These are phyloP conservation scores for Tetranychus truncatus DNA, from an alignment of 2,888 invertebrate species.

Conservation along the genomic window DNA sequence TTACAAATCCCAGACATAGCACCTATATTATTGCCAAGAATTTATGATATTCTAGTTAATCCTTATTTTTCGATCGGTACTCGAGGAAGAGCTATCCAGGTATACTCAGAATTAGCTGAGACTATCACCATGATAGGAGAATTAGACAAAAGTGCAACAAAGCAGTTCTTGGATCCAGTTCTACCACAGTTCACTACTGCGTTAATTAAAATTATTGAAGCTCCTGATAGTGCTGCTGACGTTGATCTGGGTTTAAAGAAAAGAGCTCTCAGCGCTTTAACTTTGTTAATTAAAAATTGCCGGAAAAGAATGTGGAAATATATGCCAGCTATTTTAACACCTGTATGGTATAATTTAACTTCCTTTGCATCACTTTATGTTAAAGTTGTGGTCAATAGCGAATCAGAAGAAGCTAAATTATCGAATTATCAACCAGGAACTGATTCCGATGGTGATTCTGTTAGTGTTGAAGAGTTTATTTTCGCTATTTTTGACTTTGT, in stretches of 20 bases:
- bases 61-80: constrained; percentile 35
- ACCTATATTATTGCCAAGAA: constrained; percentile 48
- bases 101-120: constrained; percentile 45
- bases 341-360: constrained; percentile 49
- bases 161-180: constrained; percentile 45
- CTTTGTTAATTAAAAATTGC: constrained; percentile 43
- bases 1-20: constrained; percentile 47
- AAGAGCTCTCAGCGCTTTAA: constrained; percentile 45
- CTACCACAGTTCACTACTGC: constrained; percentile 47
- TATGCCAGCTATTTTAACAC: constrained; percentile 44
- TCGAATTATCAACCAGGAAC: constrained; percentile 37
- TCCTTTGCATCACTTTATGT: constrained; percentile 48
- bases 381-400: constrained; percentile 41
- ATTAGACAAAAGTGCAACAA: constrained; percentile 41
- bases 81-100: constrained; percentile 46
- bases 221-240: constrained; percentile 33
- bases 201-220: constrained; percentile 31
- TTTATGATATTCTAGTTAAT: constrained; percentile 44
- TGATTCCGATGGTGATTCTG: constrained; percentile 46
- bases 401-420: constrained; percentile 4
- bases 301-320: constrained; percentile 43
- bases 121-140: constrained; percentile 40
- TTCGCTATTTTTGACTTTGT: constrained; percentile 50
- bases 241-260: constrained; percentile 46
- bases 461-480: constrained; percentile 46